These are phyloP conservation scores for Danio albolineatus DNA, from an alignment of 2,797 vertebrate species.

Conservation along the genomic window DNA sequence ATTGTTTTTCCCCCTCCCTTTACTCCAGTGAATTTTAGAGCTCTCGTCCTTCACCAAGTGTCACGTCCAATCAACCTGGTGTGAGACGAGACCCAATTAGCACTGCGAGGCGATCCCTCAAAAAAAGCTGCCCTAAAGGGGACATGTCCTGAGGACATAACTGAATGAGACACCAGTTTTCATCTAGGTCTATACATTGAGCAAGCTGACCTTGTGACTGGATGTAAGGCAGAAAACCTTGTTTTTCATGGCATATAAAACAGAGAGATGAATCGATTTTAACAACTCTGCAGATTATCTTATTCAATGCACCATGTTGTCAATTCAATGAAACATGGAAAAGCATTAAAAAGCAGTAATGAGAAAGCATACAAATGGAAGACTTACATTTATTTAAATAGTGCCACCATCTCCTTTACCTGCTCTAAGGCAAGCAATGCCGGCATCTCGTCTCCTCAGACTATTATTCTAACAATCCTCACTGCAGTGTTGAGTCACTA, in stretches of 20 bases:
- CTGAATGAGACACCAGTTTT: conserved; percentile 82
- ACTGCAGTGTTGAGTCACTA: conserved; percentile 54
- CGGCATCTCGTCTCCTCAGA: conserved; percentile 25
- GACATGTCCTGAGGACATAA: conserved; percentile 78
- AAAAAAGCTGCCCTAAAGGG: conserved; percentile 75
- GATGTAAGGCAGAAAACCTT: neutral
- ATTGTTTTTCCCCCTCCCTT: conserved; percentile 70
- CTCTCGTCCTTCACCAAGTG: conserved; percentile 79
- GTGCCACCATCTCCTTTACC: conserved; percentile 12
- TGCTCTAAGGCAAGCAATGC: conserved; percentile 18
- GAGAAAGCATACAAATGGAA: neutral
- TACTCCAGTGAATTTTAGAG: conserved; percentile 70
- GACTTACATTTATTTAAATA: neutral
- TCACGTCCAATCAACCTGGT: conserved; percentile 83
- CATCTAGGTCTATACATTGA: conserved; percentile 75
- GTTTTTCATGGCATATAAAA: neutral
- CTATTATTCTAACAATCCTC: conserved; percentile 58
- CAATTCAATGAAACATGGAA: too few species aligned
- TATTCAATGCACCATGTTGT: neutral
- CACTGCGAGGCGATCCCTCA: conserved; percentile 80
- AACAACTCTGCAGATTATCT: neutral
- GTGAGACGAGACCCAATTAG: conserved; percentile 87
- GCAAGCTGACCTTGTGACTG: neutral
- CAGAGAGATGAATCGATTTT: neutral
- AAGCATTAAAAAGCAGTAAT: neutral